Conservation (phyloP, 1,140 invertebrate genomes). For the Mylabris phalerata region DNA sequence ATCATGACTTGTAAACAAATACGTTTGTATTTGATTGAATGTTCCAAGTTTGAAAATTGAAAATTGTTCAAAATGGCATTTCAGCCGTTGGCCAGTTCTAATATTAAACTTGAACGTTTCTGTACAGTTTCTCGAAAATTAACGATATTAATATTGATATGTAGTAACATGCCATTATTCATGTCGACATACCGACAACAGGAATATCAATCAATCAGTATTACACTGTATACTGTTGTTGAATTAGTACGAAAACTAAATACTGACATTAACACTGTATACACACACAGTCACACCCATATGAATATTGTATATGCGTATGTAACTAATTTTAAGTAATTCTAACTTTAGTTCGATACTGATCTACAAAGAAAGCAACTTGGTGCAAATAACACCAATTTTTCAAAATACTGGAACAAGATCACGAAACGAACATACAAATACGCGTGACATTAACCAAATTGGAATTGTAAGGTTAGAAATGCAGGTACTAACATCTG, state of each 20-base stretch:
- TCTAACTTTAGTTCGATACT: no score
- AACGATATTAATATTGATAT: constrained; percentile 8
- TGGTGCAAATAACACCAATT: no score
- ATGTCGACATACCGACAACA: constrained; percentile 1
- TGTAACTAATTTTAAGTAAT: no score
- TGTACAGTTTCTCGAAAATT: constrained; percentile 6
- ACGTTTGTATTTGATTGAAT: constrained; percentile 14
- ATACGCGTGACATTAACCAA: no score
- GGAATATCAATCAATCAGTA: constrained; percentile 8
- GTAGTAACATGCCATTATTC: constrained; percentile 7
- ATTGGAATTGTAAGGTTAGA: no score
- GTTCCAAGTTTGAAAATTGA: constrained; percentile 20
- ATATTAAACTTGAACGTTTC: constrained; percentile 9
- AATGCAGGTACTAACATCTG: no score
- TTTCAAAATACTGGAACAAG: no score
- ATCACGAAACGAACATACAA: no score
- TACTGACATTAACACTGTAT: not conserved
- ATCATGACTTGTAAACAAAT: constrained; percentile 26
- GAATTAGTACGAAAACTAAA: constrained; percentile 1
- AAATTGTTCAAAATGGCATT: constrained; percentile 19
- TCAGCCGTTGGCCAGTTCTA: constrained; percentile 2
- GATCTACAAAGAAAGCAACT: no score
- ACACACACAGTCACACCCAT: no score
- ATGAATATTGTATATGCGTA: no score
- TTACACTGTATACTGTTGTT: constrained; percentile 4